Conservation (phyloP, 2,113 vertebrate species). For the Rutilus rutilus region DNA sequence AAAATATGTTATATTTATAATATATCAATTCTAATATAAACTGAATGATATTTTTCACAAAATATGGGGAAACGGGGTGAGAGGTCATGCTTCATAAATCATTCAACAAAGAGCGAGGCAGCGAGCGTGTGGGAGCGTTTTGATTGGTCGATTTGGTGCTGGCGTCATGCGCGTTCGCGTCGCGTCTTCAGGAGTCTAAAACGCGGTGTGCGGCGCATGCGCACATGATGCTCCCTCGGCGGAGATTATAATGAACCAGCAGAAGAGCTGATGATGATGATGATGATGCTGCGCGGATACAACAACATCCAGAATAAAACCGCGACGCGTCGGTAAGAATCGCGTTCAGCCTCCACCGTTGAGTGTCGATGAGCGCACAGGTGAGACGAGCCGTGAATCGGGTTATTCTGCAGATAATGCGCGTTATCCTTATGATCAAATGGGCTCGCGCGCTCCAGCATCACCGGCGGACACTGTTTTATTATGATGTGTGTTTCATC, state of each 20-base stretch:
- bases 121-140: background rate
- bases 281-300: background rate
- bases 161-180: background rate
- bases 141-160: background rate
- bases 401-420: no score
- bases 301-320: conserved; percentile 2
- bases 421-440: background rate
- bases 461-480: background rate
- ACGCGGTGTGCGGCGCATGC: background rate
- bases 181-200: background rate
- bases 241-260: background rate
- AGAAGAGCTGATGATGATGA: background rate
- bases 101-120: background rate
- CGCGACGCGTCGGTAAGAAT: conserved; percentile 5
- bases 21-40: no score
- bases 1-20: no score
- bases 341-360: no score
- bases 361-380: no score
- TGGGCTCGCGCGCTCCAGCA: background rate
- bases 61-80: no score
- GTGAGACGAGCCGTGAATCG: background rate
- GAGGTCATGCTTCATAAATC: background rate
- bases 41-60: no score
- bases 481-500: background rate
- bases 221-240: background rate